phyloP scores from a whole-genome alignment of 2,888 invertebrate species.

The Aphelenchoides bicaudatus region DNA sequence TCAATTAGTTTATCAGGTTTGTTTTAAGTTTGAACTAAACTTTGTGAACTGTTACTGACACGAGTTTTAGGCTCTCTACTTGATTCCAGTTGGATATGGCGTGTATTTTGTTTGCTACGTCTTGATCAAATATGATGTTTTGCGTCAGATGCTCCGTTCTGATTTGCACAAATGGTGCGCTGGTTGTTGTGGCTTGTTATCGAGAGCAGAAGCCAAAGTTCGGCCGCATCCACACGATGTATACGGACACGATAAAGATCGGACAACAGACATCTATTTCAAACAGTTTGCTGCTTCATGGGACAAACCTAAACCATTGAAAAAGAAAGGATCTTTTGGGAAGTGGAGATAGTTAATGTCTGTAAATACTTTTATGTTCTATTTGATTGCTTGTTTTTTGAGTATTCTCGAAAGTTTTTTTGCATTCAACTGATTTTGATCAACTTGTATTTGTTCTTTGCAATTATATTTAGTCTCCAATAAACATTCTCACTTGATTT shows the following conservation, averaged over 20 bases:
- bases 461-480: too few species aligned
- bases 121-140: slow-evolving; percentile 9
- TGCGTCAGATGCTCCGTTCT: slow-evolving; percentile 7
- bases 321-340: background rate
- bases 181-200: background rate
- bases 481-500: too few species aligned
- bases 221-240: background rate
- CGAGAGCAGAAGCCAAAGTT: slow-evolving; percentile 4
- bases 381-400: too few species aligned
- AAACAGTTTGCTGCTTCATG: slow-evolving; percentile 13
- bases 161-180: slow-evolving; percentile 4
- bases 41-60: background rate
- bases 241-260: background rate
- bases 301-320: background rate
- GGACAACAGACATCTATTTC: background rate
- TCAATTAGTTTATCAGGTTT: slow-evolving; percentile 6
- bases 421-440: too few species aligned
- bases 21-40: background rate
- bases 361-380: too few species aligned
- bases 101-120: slow-evolving; percentile 15
- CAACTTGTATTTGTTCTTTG: too few species aligned
- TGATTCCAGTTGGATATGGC: slow-evolving; percentile 8
- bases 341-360: too few species aligned
- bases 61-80: slow-evolving; percentile 4
- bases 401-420: too few species aligned